Base-by-base conservation (phyloP, 2,797 vertebrate species). In the Helicolenus hilgendorfi region DNA sequence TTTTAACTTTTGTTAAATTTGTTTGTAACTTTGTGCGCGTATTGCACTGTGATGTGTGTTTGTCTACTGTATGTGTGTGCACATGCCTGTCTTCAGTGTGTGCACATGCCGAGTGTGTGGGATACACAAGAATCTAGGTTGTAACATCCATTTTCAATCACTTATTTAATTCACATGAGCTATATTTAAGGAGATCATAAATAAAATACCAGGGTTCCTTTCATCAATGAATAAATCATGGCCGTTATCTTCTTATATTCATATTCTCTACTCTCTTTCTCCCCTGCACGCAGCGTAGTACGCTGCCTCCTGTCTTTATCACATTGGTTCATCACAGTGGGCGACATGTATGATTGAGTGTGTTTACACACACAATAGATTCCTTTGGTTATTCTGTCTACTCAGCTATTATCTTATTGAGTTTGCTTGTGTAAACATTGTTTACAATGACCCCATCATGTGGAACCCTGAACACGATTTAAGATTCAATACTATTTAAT, bases 171-270 rank as follows among this genome's bases (percentile, higher is more conserved):
- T 95, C 85, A 91, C 75, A 79, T 65, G 89, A 91, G 89, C 92
- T 96, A 95, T 95, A 94, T 97, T 96, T 97, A 96, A 96, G 94
- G 69, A 93, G 38, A 79, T 73, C 88, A 96, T 97, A 84, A 96
- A 97, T 97, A 96, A 97, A 95, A 90, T 31, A 96, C 77, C 72
- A 92, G 87, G 91, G 90, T 95, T 94, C 75, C 87, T 92, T 95
- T 96, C 90, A 91, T 95, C 81, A 78, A 82, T 97, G 88, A 95
- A 97, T 97, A 94, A 96, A 93, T 92, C 79, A 96, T 95, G 83
- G 80, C 81, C 26, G 53, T 91, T 89, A 88, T 81, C 72, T 86
- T 94, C 91, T 89, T 88, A 79, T 79, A 86, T 86, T 87, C 85
- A 84, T 65, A 89, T 73, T 72, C 81, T 75, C 76, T 59, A 81